Conservation (phyloP, 2,113 vertebrate genomes). For the Craseonycteris thonglongyai region DNA sequence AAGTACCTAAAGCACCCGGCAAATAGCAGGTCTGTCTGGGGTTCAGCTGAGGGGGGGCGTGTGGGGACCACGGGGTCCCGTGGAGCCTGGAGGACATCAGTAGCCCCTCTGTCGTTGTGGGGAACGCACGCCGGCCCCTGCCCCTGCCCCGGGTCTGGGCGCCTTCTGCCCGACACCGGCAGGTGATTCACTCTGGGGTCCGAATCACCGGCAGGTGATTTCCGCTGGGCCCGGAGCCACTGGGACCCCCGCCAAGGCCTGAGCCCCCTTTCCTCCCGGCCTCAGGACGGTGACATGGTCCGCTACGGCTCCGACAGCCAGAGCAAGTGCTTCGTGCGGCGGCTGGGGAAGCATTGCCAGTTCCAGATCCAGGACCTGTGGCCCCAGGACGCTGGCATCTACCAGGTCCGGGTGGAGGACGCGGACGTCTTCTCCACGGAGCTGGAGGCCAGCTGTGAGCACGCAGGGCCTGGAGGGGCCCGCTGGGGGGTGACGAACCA, state of each 20-base stretch:
- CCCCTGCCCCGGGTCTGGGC: accelerated
- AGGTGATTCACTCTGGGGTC: background rate
- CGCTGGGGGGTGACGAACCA: no score
- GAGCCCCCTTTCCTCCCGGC: background rate
- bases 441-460: conserved; percentile 79
- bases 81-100: background rate
- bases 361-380: conserved; percentile 85
- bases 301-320: conserved; percentile 65
- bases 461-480: no score
- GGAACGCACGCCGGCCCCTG: no score
- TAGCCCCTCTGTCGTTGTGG: background rate
- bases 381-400: conserved; percentile 88
- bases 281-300: conserved; percentile 82
- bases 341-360: conserved; percentile 78
- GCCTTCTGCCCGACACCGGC: background rate
- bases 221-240: accelerated
- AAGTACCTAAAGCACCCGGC: background rate
- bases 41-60: background rate
- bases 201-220: no score
- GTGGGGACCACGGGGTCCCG: background rate
- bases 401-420: conserved; percentile 88
- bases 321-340: conserved; percentile 74
- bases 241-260: accelerated
- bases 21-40: background rate
- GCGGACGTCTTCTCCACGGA: conserved; percentile 85